These are phyloP conservation scores for Catagonus wagneri DNA, from an alignment of 2,113 vertebrate genomes.

Conservation along the genomic window DNA sequence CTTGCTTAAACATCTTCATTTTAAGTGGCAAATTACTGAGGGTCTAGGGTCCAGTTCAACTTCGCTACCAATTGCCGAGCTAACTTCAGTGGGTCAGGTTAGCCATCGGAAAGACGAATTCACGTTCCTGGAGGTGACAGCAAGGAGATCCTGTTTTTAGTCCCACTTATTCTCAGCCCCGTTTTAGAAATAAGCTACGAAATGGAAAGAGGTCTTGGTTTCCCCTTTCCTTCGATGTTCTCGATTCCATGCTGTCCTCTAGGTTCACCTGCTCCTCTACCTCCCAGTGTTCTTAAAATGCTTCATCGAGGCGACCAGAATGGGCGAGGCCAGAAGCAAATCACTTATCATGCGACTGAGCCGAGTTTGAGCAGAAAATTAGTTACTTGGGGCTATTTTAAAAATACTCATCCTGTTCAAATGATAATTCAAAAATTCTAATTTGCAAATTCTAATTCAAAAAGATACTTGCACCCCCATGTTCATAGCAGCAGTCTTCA, in stretches of 20 bases:
- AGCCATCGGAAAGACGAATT: background rate
- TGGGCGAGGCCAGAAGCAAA: background rate
- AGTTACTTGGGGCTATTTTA: background rate
- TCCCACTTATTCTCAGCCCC: background rate
- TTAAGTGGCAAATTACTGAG: background rate
- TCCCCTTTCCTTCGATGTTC: background rate
- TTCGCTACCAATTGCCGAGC: background rate
- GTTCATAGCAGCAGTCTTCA: background rate
- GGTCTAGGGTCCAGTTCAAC: background rate
- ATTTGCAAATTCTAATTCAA: background rate
- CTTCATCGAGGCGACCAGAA: background rate
- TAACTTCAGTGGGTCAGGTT: background rate
- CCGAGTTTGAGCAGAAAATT: background rate
- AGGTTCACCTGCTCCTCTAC: too few species aligned
- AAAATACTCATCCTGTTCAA: background rate
- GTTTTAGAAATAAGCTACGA: background rate
- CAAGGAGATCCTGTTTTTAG: background rate
- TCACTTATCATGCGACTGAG: background rate
- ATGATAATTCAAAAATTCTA: background rate
- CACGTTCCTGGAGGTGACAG: background rate
- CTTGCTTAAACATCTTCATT: background rate
- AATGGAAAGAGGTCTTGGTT: background rate
- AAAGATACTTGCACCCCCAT: background rate
- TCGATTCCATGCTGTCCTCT: background rate
- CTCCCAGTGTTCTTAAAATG: background rate